A percentile compares a stretch with the other conserved stretches of the same genome.
phyloP scores from a whole-genome alignment of 2,888 invertebrate genomes.

The Drosophila emarginata region DNA sequence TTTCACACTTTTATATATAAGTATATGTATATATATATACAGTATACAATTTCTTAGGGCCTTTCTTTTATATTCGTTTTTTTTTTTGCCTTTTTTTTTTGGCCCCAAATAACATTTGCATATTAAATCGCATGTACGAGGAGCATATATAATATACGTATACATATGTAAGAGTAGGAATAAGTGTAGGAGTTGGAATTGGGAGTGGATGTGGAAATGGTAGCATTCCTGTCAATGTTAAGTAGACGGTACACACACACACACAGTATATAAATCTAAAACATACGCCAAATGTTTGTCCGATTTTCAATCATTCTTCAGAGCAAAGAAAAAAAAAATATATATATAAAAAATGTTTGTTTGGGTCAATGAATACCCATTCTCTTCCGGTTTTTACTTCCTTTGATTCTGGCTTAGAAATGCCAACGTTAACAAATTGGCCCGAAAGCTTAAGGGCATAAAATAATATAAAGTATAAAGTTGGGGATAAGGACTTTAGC shows the following conservation, averaged over 20 bases:
- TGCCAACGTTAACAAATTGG: constrained; percentile 18
- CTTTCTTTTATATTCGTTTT: not conserved
- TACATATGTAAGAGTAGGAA: not conserved
- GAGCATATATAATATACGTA: not conserved
- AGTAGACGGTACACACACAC: too few relatives aligned
- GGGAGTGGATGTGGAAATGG: not conserved
- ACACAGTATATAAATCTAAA: not conserved
- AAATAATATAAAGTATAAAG: constrained; percentile 9
- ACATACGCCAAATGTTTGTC: not conserved
- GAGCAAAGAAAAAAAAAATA: not conserved
- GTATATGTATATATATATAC: too few relatives aligned
- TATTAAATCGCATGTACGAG: not conserved
- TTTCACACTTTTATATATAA: not conserved
- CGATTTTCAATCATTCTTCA: not conserved
- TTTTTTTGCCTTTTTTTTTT: not conserved
- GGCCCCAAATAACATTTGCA: not conserved
- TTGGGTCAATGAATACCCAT: not conserved
- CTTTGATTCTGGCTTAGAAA: not conserved
- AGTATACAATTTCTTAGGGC: too few relatives aligned
- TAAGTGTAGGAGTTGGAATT: not conserved
- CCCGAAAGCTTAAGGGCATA: constrained; percentile 4
- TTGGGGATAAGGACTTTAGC: not conserved
- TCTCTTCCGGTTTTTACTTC: too few relatives aligned
- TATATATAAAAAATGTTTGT: not conserved
- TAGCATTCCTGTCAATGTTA: too few relatives aligned